Evolutionary conservation across 2,888 invertebrate genomes (phyloP).

Genomic region (Scaptomyza cyrtandrae): DNA sequence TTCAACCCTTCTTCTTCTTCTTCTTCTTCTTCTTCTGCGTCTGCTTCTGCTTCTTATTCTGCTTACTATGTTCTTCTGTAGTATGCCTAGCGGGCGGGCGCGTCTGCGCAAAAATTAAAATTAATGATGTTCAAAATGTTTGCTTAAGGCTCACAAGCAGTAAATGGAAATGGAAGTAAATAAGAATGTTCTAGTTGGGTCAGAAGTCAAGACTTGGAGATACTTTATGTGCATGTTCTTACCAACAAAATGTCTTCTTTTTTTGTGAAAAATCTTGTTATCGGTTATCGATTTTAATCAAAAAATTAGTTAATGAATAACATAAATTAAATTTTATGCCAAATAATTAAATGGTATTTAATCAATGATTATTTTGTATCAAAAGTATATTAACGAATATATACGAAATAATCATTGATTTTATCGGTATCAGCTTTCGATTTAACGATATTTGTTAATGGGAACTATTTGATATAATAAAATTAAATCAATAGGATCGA

Average conservation of each 20-base stretch:
- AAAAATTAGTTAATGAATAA: too few species aligned
- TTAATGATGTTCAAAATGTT: conserved; percentile 73
- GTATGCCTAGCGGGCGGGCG: conserved; percentile 48
- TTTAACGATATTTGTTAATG: too few species aligned
- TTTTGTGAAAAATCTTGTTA: background rate
- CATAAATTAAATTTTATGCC: too few species aligned
- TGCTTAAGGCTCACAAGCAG: conserved; percentile 40
- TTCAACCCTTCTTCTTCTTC: conserved; percentile 3
- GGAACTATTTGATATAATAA: too few species aligned
- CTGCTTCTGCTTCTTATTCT: background rate
- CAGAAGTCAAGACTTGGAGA: background rate
- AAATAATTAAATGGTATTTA: too few species aligned
- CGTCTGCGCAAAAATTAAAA: conserved; percentile 79
- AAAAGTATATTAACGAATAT: too few species aligned
- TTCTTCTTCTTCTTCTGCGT: background rate
- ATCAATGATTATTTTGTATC: too few species aligned
- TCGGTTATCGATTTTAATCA: background rate
- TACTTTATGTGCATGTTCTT: background rate
- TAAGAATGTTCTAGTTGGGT: background rate
- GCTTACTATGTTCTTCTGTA: background rate
- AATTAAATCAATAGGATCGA: too few species aligned
- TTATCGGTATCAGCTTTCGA: too few species aligned
- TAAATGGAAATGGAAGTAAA: conserved; percentile 44
- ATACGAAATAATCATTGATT: too few species aligned
- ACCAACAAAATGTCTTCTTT: too few species aligned